Percentiles rank a stretch among this genome's conserved stretches.
These are phyloP conservation scores for Caenorhabditis angaria DNA, from an alignment of 2,888 invertebrate genomes.

Conservation along the genomic window DNA sequence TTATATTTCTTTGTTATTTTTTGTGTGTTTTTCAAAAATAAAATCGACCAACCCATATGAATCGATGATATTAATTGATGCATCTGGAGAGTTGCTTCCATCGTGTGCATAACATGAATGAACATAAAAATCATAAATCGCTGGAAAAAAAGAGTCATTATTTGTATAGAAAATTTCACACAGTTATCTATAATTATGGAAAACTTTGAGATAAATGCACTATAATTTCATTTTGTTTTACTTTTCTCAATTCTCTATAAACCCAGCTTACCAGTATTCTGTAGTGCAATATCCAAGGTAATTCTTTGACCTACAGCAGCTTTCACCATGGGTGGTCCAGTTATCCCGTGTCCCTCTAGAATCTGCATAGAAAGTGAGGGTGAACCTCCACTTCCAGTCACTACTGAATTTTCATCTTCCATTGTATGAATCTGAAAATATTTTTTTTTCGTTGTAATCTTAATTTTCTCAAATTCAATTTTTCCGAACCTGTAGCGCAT, in stretches of 20 bases:
- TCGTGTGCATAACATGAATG: constrained; percentile 71
- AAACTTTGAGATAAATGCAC: background rate
- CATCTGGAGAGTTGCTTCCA: constrained; percentile 66
- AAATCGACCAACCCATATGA: constrained; percentile 60
- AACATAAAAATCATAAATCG: constrained; percentile 71
- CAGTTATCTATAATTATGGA: background rate
- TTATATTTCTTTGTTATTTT: background rate
- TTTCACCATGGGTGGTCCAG: constrained; percentile 55
- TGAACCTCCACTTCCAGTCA: constrained; percentile 66
- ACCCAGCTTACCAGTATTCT: constrained; percentile 69
- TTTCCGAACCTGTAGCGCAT: constrained; percentile 43
- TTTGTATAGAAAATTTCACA: background rate
- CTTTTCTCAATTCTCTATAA: too few species aligned
- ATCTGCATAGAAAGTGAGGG: constrained; percentile 65
- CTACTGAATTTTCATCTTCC: constrained; percentile 56
- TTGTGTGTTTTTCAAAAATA: background rate
- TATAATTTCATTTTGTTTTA: constrained; percentile 10
- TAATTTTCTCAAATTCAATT: constrained; percentile 2
- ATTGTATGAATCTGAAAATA: constrained; percentile 28
- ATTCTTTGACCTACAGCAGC: constrained; percentile 69
- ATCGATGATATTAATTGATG: constrained; percentile 66
- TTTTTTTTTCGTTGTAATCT: background rate
- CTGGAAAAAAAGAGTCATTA: constrained; percentile 46
- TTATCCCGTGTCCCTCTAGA: constrained; percentile 68
- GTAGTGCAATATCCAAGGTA: constrained; percentile 65